phyloP scores from a whole-genome alignment of 2,888 invertebrate species.

The Mayetiola destructor region DNA sequence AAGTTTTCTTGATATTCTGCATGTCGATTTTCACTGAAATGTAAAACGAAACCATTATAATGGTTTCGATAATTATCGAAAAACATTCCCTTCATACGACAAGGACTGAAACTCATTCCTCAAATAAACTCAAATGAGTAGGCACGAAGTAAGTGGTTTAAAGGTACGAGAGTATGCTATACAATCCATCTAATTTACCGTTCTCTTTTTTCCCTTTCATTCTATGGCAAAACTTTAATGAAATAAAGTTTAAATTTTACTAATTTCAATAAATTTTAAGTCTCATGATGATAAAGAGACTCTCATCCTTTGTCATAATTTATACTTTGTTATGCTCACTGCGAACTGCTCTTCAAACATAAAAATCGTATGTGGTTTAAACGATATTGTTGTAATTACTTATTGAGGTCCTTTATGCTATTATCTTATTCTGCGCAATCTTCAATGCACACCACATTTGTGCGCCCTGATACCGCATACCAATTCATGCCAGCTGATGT shows the following conservation, averaged over 20 bases:
- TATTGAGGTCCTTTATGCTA: conserved; percentile 11
- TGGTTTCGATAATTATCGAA: too few species aligned
- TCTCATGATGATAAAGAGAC: too few species aligned
- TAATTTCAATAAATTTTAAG: conserved; percentile 7
- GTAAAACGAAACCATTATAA: too few species aligned
- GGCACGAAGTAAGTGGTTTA: too few species aligned
- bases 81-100: too few species aligned
- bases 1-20: too few species aligned
- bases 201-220: not conserved
- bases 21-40: too few species aligned
- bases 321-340: not conserved
- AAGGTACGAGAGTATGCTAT: too few species aligned
- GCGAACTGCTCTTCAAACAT: too few species aligned
- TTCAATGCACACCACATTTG: not conserved
- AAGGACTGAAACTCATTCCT: too few species aligned
- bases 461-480: not conserved
- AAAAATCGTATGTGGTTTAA: too few species aligned
- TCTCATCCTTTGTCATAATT: conserved; percentile 1
- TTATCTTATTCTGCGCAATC: not conserved
- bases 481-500: not conserved
- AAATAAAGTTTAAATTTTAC: conserved; percentile 12
- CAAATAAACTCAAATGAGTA: too few species aligned
- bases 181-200: conserved; percentile 8
- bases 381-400: conserved; percentile 9
- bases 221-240: conserved; percentile 9